These are phyloP conservation scores for Anser cygnoides DNA, from an alignment of 2,113 vertebrate species.

Conservation along the genomic window DNA sequence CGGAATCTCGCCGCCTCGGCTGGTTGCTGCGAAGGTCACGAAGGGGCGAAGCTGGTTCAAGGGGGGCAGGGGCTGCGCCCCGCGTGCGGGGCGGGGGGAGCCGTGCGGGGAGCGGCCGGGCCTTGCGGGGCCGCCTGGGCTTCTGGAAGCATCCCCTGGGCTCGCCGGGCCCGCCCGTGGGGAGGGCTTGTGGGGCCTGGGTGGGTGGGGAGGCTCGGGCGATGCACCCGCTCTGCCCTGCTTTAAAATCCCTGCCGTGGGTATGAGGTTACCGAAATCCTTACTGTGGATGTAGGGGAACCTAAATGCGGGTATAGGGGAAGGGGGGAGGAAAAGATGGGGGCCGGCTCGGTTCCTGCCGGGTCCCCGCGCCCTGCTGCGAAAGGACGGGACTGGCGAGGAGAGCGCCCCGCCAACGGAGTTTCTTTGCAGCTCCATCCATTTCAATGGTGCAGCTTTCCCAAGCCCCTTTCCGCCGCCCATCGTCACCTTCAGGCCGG, in stretches of 20 bases:
- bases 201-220: not conserved
- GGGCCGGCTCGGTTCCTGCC: not conserved
- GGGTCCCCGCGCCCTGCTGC: not conserved
- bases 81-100: too few relatives aligned
- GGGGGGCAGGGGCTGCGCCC: too few relatives aligned
- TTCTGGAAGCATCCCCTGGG: slow-evolving; percentile 50
- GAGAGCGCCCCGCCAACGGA: too few relatives aligned
- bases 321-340: not conserved
- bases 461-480: slow-evolving; percentile 70
- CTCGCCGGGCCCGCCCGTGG: slow-evolving; percentile 14
- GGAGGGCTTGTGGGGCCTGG: slow-evolving; percentile 29
- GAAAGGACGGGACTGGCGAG: too few relatives aligned
- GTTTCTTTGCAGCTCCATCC: slow-evolving; percentile 67
- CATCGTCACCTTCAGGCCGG: slow-evolving; percentile 72
- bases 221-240: not conserved
- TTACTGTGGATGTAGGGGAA: too few relatives aligned
- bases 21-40: too few relatives aligned
- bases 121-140: slow-evolving; percentile 20
- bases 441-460: slow-evolving; percentile 90
- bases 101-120: slow-evolving; percentile 20
- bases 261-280: not conserved
- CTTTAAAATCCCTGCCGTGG: not conserved
- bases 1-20: too few relatives aligned
- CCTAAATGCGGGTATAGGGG: not conserved
- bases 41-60: too few relatives aligned